phyloP scores from a whole-genome alignment of 2,888 invertebrate species.

The Plutella xylostella region DNA sequence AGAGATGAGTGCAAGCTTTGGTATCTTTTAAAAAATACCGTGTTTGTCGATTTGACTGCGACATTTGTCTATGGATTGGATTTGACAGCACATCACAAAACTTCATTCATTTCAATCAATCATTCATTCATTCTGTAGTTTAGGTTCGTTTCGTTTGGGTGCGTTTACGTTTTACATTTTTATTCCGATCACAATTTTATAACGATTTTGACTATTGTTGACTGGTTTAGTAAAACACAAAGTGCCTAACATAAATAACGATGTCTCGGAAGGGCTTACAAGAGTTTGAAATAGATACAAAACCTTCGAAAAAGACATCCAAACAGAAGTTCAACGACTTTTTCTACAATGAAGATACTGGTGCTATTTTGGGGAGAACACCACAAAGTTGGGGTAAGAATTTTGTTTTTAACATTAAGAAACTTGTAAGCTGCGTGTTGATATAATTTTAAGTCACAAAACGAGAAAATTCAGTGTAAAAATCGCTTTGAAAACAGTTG shows the following conservation, averaged over 20 bases:
- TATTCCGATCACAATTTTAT: not conserved
- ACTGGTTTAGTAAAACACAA: no score
- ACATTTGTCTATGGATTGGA: no score
- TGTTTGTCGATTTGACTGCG: no score
- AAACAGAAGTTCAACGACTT: constrained; percentile 30
- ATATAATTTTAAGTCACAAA: not conserved
- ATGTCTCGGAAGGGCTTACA: constrained; percentile 47
- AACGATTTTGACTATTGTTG: not conserved
- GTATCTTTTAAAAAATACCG: no score
- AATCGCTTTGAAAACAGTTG: not conserved
- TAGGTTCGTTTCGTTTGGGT: not conserved
- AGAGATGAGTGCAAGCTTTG: no score
- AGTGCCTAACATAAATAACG: not conserved
- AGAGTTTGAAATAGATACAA: constrained; percentile 52
- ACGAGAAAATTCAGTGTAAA: not conserved
- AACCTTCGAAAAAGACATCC: constrained; percentile 26
- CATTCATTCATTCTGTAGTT: no score
- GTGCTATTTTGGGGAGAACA: constrained; percentile 56
- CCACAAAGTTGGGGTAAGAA: constrained; percentile 66
- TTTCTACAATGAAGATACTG: constrained; percentile 53
- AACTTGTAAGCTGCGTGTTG: not conserved
- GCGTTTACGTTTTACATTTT: not conserved
- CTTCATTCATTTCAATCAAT: no score
- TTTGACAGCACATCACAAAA: no score
- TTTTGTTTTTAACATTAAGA: constrained; percentile 2